Base-by-base conservation (phyloP, 92 coral and sea anemone genomes). In the Phenganax subtilis region DNA sequence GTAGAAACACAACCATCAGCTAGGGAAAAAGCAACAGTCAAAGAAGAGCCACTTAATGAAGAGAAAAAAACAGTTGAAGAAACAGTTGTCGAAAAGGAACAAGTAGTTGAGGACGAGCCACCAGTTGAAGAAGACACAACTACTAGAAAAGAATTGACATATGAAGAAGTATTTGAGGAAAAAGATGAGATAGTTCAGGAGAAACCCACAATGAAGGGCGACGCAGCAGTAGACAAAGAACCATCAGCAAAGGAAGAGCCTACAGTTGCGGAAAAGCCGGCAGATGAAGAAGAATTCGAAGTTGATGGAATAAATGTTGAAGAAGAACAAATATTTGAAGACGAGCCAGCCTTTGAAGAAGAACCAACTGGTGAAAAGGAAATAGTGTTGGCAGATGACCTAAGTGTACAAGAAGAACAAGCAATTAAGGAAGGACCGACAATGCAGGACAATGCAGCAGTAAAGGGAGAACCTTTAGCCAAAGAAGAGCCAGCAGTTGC, bases 311-410 rank as follows among this genome's bases (percentile, higher is more conserved):
- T 2, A 8, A n/a, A n/a, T 20, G 54, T 54, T 54, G 80, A 75
- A 31, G 63, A 75, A 20, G 54, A 71, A 44, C n/a, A 57, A 71
- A 3, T 54, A 30, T 14, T 51, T n/a, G 9, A 51, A 51, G 10
- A 25, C 15, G 11, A 6, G 16, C 5, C 10, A 47, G 56, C 25
- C 1, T 4, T n/a, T 15, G 29, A 51, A 6, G 10, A n/a, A 12
- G 54, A n/a, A 20, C 25, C 25, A 20, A 20, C 25, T 20, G 25
- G 25, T 20, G 25, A 20, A 20, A 20, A 20, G 25, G 25, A 20
- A 20, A 20, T 20, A 20, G 25, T 20, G 25, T 20, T 20, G 25
- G 25, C 25, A 53, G 91, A 93, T 14, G 77, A 52, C 11, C 28
- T 3, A 3, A 15, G n/a, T 11, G 63, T 58, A 11, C 10, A 17